A percentile compares a stretch with the other conserved stretches of the same genome.
Conservation (phyloP, 2,797 vertebrate genomes). For the Smutsia gigantea region DNA sequence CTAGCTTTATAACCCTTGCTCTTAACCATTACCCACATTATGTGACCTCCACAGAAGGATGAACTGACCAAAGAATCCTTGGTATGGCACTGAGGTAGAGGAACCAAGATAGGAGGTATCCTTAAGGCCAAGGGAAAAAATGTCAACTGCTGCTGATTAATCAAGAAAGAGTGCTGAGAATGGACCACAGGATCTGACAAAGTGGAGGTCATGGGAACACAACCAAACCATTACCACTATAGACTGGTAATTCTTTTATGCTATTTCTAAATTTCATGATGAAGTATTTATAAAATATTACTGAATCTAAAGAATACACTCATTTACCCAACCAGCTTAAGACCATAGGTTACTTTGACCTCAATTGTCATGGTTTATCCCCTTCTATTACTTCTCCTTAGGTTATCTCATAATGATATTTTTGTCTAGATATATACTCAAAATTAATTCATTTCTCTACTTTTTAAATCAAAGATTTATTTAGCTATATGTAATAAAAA, state of each 20-base stretch:
- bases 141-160: neutral
- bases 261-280: neutral
- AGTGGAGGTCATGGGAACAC: neutral
- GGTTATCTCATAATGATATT: neutral
- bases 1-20: neutral
- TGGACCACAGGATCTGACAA: neutral
- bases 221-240: neutral
- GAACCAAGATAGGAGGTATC: neutral
- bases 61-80: neutral
- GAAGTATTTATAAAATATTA: neutral
- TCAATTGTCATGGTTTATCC: neutral
- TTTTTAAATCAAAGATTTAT: constrained; percentile 28
- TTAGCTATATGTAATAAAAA: constrained; percentile 25
- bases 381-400: neutral
- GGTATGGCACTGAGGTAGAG: neutral
- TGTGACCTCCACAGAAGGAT: neutral
- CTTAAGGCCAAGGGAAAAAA: neutral
- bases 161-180: neutral
- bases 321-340: neutral
- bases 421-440: neutral
- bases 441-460: neutral
- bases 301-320: neutral
- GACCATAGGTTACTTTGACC: neutral
- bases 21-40: neutral
- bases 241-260: neutral